These are phyloP conservation scores for Osmerus mordax DNA, from an alignment of 2,113 vertebrate species.

Conservation along the genomic window DNA sequence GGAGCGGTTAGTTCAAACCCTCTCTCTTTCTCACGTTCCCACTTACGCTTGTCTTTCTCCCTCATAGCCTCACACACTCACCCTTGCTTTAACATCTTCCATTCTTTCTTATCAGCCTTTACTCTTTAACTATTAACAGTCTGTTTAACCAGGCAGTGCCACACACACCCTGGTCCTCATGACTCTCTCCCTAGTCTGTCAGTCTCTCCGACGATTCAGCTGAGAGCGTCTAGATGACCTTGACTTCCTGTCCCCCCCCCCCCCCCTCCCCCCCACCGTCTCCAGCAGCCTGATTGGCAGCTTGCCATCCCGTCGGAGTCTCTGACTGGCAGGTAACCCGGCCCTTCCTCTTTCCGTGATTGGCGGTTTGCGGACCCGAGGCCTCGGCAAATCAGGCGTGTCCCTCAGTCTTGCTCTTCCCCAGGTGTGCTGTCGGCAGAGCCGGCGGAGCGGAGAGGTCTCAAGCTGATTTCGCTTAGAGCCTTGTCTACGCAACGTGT, in stretches of 20 bases:
- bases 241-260: slow-evolving; percentile 21
- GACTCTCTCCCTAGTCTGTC: no score
- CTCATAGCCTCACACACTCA: neutral
- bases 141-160: slow-evolving; percentile 2
- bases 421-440: neutral
- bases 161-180: neutral
- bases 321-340: slow-evolving; percentile 34
- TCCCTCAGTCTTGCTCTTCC: neutral
- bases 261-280: neutral
- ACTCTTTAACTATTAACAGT: neutral
- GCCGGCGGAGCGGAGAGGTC: neutral
- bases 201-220: no score
- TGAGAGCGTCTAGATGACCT: slow-evolving; percentile 35
- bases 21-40: neutral
- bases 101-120: neutral
- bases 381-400: slow-evolving; percentile 4
- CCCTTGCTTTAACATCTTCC: neutral
- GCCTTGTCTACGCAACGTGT: no score
- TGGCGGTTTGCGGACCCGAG: slow-evolving; percentile 24
- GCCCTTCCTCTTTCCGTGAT: slow-evolving; percentile 37
- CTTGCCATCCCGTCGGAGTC: slow-evolving; percentile 30
- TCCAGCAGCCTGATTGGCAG: slow-evolving; percentile 21
- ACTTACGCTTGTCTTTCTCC: no score
- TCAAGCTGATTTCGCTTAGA: no score
- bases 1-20: slow-evolving; percentile 19